These are phyloP conservation scores for Poicephalus meyeri DNA, from an alignment of 2,113 vertebrate genomes.

Conservation along the genomic window DNA sequence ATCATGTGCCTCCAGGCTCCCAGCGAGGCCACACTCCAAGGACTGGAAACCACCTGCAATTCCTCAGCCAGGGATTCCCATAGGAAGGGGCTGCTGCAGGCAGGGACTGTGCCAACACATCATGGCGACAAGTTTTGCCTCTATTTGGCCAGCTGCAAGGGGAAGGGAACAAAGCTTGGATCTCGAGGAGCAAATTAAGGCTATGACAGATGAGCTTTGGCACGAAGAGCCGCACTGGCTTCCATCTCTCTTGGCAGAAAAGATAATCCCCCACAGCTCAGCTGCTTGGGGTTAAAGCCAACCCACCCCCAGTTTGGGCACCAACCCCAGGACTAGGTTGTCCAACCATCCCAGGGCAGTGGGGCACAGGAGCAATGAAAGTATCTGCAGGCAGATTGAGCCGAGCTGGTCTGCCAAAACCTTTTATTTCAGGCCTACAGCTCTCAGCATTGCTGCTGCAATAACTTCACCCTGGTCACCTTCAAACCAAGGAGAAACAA, in stretches of 20 bases:
- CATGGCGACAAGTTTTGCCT: background rate
- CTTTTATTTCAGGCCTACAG: background rate
- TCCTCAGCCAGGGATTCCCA: background rate
- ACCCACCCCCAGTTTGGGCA: background rate
- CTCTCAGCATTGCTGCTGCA: background rate
- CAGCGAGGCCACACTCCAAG: background rate
- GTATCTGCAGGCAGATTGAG: background rate
- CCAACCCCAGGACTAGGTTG: background rate
- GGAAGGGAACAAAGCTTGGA: background rate
- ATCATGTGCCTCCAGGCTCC: background rate
- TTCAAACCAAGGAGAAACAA: background rate
- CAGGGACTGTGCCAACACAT: fast-evolving
- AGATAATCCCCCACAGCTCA: background rate
- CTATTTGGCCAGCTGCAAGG: background rate
- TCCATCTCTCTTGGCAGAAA: background rate
- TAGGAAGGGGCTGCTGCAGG: background rate
- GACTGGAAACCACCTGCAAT: slow-evolving; percentile 25
- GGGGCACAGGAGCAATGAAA: background rate
- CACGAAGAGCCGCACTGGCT: background rate
- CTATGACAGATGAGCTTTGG: background rate
- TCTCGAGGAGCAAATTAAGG: background rate
- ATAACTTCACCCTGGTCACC: background rate
- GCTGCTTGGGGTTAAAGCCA: background rate
- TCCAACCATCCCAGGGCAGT: fast-evolving
- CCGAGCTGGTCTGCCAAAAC: background rate